Conservation (phyloP, 2,113 vertebrate genomes). For the Narcine bancroftii region DNA sequence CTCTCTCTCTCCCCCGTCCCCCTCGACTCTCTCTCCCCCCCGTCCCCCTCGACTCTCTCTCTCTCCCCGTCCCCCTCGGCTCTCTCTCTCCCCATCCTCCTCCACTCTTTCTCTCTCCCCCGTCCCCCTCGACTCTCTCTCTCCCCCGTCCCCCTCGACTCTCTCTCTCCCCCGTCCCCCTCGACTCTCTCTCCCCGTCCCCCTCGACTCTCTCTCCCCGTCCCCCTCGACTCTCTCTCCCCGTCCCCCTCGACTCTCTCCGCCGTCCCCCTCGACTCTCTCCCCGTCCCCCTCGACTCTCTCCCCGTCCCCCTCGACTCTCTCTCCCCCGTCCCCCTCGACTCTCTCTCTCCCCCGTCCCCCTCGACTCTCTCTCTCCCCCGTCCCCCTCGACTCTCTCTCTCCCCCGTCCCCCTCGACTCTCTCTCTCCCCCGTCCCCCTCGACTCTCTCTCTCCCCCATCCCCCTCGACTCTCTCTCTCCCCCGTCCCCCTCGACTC, state of each 20-base stretch:
- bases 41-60: too few species aligned
- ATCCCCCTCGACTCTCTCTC: too few species aligned
- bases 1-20: too few species aligned
- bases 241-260: accelerated
- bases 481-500: too few species aligned
- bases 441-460: too few species aligned
- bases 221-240: background rate
- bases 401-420: too few species aligned
- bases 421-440: too few species aligned
- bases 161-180: background rate
- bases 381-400: background rate
- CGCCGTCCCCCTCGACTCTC: background rate
- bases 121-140: too few species aligned
- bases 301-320: background rate
- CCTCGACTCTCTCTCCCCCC: too few species aligned
- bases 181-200: background rate
- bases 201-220: background rate
- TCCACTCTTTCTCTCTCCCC: background rate
- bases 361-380: slow-evolving; percentile 26
- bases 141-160: too few species aligned
- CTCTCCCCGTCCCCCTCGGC: background rate
- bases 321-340: slow-evolving; percentile 34
- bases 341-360: slow-evolving; percentile 31
- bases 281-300: too few species aligned
- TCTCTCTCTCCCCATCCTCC: background rate